Evolutionary conservation across 1,140 invertebrate genomes (phyloP), one percentile per base, ranked within the genome.

Genomic region (Leptinotarsa lineolata): DNA sequence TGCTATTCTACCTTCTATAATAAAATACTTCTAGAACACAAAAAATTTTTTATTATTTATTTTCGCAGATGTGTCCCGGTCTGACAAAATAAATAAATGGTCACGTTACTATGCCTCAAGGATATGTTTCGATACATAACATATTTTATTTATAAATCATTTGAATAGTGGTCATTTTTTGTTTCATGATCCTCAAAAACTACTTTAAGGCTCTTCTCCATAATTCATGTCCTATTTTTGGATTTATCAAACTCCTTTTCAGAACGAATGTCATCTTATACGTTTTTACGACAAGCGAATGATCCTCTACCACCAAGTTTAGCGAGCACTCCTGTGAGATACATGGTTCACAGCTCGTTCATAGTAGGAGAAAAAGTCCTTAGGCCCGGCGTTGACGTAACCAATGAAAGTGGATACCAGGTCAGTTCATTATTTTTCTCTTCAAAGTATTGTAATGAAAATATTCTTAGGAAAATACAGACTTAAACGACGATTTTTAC

Each of bases 211-310:
- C 24, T 8, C 24, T 30, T 30, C 8, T 2, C 8, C 30, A 2
- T 11, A 11, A 30, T 0, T 30, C 8, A 30, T 11, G 11, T 30
- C 8, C 6, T 30, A 30, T 30, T 30, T 30, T 8, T 30, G 30
- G 6, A 11, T 30, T 11, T 8, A 30, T 59, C 13, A 12, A 72
- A 66, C 77, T 81, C 72, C 67, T 76, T 88, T 89, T 18, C 82
- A 95, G 94, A 95, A 85, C 89, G 87, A 70, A 87, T 90, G 60
- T 88, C 91, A 71, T 89, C 89, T n/a, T 93, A 92, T 78, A 88
- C 88, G 76, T 94, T 94, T 82, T 84, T 94, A 77, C 87, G 88
- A 80, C 85, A 86, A 15, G 79, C 81, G 16, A 87, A 84, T 46
- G 85, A 87, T 79, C 81, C 86, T 64, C 81, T 87, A 30, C 88